Base-by-base conservation (phyloP, 1,140 invertebrate species). In the Maconellicoccus hirsutus region DNA sequence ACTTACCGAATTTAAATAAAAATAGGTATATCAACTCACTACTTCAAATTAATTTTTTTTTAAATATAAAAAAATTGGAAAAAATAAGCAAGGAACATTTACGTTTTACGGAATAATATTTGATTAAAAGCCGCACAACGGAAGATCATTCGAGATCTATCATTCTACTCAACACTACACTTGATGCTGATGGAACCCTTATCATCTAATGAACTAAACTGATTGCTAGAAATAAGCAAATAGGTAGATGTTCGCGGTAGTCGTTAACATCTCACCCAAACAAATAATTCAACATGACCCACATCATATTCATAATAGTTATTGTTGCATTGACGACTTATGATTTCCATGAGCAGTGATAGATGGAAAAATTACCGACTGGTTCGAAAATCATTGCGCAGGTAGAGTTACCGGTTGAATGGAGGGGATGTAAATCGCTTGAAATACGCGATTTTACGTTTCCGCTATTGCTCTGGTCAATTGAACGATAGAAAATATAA, bases 251-350 rank as follows among this genome's bases (percentile, higher is more conserved):
- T 52, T 52, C 6, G 42, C 42, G 42, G 42, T 52, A 52, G 42
- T 52, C 42, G 42, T 52, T 52, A 52, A 19, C 42, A 52, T 52
- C 42, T 52, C 42, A 52, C 42, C 42, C 42, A 52, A 52, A 52
- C 42, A 52, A 52, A 52, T 52, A 52, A 52, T 52, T 14, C 42
- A 16, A 16, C 42, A 52, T 52, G 42, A 52, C 42, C 42, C 42
- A 52, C 42, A 52, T 52, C 42, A 52, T 19, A 52, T 52, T 52
- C 42, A 19, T 52, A 52, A 52, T 16, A 52, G 42, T 52, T 52
- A 52, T 52, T 52, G 42, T 52, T 52, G 16, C n/a, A 52, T 52
- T 19, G 42, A 19, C 42, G 42, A 52, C n/a, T 52, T 52, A 16
- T 52, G n/a, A 52, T 52, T 52, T 52, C n/a, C 42, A 52, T 52